phyloP scores from a whole-genome alignment of 2,797 vertebrate genomes.

The Helostoma temminkii region DNA sequence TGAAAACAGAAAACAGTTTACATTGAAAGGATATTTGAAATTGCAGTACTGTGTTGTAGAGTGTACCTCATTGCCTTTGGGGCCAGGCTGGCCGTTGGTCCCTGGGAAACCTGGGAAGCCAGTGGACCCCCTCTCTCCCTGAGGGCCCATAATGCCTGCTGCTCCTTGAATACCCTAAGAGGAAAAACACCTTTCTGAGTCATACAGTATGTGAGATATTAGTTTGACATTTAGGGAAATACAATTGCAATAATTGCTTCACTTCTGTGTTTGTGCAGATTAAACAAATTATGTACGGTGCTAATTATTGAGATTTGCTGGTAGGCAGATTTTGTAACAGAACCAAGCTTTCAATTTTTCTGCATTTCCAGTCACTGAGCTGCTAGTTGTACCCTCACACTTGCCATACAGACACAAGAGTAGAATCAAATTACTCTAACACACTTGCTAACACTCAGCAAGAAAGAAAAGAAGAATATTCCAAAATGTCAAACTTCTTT shows the following conservation, averaged over 20 bases:
- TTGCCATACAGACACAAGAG: background rate
- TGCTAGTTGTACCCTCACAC: background rate
- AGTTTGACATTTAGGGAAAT: slow-evolving; percentile 1
- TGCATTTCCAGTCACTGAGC: background rate
- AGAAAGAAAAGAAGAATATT: background rate
- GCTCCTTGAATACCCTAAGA: slow-evolving; percentile 83
- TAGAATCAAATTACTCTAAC: background rate
- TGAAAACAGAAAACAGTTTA: background rate
- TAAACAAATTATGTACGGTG: background rate
- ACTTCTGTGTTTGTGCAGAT: background rate
- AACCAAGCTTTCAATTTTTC: background rate
- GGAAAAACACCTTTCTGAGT: slow-evolving; percentile 16
- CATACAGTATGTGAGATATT: background rate
- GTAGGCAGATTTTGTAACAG: background rate
- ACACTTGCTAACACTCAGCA: background rate
- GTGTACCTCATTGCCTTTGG: slow-evolving; percentile 81
- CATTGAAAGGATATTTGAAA: background rate
- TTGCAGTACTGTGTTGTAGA: slow-evolving; percentile 27
- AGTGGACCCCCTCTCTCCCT: slow-evolving; percentile 83
- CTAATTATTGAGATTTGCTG: background rate
- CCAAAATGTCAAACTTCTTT: background rate
- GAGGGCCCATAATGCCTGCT: slow-evolving; percentile 80
- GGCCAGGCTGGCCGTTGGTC: slow-evolving; percentile 80
- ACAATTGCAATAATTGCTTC: background rate
- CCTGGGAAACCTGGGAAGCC: slow-evolving; percentile 88